A percentile compares a stretch with the other conserved stretches of the same genome.
These are phyloP conservation scores for Cephus sareptanus DNA, from an alignment of 2,888 invertebrate species.

Conservation along the genomic window DNA sequence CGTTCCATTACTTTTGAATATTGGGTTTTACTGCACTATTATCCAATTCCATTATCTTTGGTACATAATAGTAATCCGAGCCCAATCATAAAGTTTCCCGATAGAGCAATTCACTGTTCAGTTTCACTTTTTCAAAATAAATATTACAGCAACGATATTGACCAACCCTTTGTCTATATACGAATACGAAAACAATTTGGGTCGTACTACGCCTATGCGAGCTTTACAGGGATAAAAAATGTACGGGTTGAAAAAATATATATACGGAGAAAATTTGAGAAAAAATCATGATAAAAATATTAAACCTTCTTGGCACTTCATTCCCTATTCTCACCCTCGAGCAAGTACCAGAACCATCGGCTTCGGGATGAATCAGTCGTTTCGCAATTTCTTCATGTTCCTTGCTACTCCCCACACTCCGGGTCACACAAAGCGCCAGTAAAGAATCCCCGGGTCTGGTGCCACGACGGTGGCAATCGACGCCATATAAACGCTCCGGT, in stretches of 20 bases:
- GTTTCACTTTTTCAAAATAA: background rate
- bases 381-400: background rate
- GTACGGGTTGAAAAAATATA: background rate
- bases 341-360: background rate
- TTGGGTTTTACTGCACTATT: background rate
- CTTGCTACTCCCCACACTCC: background rate
- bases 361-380: slow-evolving; percentile 16
- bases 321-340: background rate
- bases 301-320: slow-evolving; percentile 4
- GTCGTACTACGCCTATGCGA: no score
- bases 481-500: slow-evolving; percentile 44
- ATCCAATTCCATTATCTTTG: background rate
- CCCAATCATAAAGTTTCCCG: no score
- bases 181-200: background rate
- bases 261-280: background rate
- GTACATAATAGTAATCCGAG: no score
- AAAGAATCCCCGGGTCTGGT: background rate
- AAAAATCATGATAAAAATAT: background rate
- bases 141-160: background rate
- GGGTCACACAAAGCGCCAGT: background rate
- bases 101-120: background rate
- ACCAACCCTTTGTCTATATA: background rate
- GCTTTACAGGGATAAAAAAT: no score
- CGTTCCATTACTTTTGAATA: background rate
- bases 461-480: slow-evolving; percentile 38